Evolutionary conservation across 2,113 vertebrate species (phyloP).

Genomic region (Ceratotherium simum): DNA sequence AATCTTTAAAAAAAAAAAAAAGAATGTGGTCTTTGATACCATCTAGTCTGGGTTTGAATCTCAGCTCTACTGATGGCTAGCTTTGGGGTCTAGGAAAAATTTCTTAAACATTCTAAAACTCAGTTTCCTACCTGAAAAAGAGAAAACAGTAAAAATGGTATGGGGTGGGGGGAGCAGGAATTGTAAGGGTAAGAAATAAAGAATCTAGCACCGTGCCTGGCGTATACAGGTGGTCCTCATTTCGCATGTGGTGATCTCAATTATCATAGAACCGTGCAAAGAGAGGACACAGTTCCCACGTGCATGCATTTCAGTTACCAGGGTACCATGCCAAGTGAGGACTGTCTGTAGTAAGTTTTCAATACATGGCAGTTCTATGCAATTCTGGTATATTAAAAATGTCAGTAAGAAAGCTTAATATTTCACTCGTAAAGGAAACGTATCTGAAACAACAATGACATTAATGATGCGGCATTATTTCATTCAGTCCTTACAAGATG

Average conservation of each 20-base stretch:
- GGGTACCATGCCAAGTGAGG: neutral
- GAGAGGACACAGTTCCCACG: neutral
- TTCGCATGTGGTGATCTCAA: neutral
- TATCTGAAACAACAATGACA: neutral
- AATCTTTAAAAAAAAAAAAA: too few relatives aligned
- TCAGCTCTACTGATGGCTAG: neutral
- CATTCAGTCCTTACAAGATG: neutral
- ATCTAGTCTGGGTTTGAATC: neutral
- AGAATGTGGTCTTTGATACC: neutral
- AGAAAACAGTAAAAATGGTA: neutral
- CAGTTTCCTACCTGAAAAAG: neutral
- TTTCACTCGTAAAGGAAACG: neutral
- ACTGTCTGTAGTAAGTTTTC: neutral
- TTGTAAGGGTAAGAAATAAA: neutral
- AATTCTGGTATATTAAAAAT: neutral
- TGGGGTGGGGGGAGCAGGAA: neutral
- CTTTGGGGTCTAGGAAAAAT: neutral
- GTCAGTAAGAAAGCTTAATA: neutral
- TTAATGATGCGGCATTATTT: neutral
- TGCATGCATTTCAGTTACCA: fast-evolving
- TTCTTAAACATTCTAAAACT: neutral
- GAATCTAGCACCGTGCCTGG: neutral
- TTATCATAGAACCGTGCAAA: neutral
- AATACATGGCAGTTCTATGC: neutral
- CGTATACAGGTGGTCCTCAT: neutral